These are phyloP conservation scores for Fissipunctia ypsillon DNA, from an alignment of 2,888 invertebrate genomes.

Conservation along the genomic window DNA sequence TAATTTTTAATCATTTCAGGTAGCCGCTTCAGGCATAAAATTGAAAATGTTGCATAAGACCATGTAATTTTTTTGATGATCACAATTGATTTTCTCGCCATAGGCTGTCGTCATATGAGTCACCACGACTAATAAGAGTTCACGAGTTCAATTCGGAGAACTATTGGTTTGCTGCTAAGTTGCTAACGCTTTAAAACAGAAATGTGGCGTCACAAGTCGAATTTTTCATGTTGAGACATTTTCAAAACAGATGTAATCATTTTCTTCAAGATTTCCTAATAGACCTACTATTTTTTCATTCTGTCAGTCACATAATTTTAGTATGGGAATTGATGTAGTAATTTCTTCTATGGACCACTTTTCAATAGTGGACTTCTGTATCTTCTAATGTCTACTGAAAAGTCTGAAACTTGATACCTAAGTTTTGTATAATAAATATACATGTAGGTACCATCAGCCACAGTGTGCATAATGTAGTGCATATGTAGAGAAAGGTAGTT, in stretches of 20 bases:
- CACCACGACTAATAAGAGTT: conserved; percentile 43
- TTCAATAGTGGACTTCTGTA: background rate
- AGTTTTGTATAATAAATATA: background rate
- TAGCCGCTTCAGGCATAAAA: conserved; percentile 5
- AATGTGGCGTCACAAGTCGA: background rate
- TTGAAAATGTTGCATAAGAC: background rate
- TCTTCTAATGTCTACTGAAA: background rate
- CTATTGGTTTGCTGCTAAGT: conserved; percentile 12
- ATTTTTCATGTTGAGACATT: background rate
- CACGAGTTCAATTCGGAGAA: conserved; percentile 40
- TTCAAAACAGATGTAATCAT: background rate
- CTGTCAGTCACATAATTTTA: background rate
- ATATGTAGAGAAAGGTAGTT: conserved; percentile 13
- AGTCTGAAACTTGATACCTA: background rate
- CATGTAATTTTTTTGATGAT: conserved; percentile 4
- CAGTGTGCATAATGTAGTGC: background rate
- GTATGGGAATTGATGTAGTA: background rate
- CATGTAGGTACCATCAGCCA: background rate
- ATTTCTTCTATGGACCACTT: background rate
- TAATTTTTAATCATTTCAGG: conserved; percentile 4
- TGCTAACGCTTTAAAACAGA: conserved; percentile 7
- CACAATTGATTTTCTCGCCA: conserved; percentile 19
- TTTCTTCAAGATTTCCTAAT: background rate
- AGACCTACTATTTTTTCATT: background rate
- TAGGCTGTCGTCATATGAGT: conserved; percentile 29